Conservation (phyloP, 1,140 invertebrate species). For the Saccostrea cuccullata region DNA sequence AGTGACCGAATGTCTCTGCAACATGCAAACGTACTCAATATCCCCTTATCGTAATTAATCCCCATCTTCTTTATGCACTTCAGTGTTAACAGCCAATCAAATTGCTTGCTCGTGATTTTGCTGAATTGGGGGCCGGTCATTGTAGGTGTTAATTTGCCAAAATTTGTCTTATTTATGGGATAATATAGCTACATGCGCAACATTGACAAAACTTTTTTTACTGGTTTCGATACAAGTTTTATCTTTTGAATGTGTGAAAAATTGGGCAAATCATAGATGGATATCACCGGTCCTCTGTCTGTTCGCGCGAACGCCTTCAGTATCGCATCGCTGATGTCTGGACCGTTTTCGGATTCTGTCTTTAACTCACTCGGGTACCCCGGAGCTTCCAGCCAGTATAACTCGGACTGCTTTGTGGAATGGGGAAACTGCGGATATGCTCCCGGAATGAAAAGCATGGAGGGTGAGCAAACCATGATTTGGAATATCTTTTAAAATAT, state of each 20-base stretch:
- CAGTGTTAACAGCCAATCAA: background rate
- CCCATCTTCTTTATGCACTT: background rate
- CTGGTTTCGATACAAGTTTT: conserved; percentile 1
- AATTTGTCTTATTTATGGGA: conserved; percentile 52
- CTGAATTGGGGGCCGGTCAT: background rate
- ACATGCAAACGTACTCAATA: background rate
- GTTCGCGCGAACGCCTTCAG: conserved; percentile 71
- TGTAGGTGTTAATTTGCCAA: conserved; percentile 43
- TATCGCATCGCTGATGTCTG: conserved; percentile 72
- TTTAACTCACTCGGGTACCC: conserved; percentile 49
- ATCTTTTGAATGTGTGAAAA: conserved; percentile 31
- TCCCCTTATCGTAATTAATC: background rate
- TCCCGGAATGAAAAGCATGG: conserved; percentile 68
- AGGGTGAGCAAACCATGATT: conserved; percentile 60
- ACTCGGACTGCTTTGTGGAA: conserved; percentile 67
- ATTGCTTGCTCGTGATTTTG: background rate
- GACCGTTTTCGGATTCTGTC: conserved; percentile 61
- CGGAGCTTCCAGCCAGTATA: conserved; percentile 53
- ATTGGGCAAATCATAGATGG: conserved; percentile 39
- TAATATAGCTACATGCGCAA: conserved; percentile 44
- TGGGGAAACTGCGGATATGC: conserved; percentile 57
- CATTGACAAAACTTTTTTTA: conserved; percentile 46
- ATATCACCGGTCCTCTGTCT: conserved; percentile 64
- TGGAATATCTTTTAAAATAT: background rate
- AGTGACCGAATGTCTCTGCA: conserved; percentile 18